Conservation (phyloP, 1,140 invertebrate species). For the Holcopasites calliopsidis region DNA sequence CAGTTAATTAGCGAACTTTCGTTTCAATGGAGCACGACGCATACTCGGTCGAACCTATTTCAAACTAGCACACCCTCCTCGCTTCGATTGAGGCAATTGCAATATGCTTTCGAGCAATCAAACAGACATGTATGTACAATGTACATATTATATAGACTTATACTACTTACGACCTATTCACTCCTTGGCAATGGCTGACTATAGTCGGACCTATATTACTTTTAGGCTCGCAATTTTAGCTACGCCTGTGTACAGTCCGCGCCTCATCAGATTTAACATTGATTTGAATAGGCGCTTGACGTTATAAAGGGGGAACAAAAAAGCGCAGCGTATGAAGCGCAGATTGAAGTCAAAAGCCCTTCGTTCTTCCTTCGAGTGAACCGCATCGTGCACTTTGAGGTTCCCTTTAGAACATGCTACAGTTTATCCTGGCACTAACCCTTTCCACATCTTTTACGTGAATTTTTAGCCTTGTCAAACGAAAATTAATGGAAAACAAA, state of each 20-base stretch:
- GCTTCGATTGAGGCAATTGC: neutral
- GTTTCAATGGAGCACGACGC: constrained; percentile 48
- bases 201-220: neutral
- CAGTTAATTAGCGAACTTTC: constrained; percentile 60
- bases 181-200: neutral
- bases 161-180: neutral
- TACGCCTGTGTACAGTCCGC: neutral
- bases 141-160: no score
- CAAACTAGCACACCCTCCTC: neutral
- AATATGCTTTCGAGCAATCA: neutral
- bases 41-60: constrained; percentile 5
- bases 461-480: neutral
- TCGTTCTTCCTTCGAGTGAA: neutral
- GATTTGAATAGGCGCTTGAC: neutral
- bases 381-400: neutral
- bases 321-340: neutral
- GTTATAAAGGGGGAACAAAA: neutral
- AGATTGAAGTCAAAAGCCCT: neutral
- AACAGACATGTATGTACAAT: no score
- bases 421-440: neutral
- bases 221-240: no score
- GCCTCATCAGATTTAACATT: neutral
- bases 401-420: neutral
- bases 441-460: neutral
- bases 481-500: neutral